Evolutionary conservation across 2,797 vertebrate genomes (phyloP), one percentile per base, ranked within the genome.

Genomic region (Sebastes vulpes): DNA sequence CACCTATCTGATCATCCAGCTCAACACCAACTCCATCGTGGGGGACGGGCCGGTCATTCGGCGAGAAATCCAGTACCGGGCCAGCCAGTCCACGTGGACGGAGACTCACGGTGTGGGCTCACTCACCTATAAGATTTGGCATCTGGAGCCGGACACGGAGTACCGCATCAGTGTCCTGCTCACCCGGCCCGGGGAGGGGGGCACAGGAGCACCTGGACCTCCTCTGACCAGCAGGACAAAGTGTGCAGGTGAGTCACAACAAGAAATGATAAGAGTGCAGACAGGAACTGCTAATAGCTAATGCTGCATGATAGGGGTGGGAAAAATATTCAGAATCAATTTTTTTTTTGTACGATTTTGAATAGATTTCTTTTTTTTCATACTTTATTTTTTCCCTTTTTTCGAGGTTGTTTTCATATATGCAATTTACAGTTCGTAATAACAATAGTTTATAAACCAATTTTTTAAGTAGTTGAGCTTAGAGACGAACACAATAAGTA

Each of bases 61-160:
- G 54, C 96, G 97, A 46, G 98, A 99, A 90, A 98, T 99, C 6
- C 97, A 98, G 89, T 99, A 99, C 93, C 94, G 97, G n/a, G 97
- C 98, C 92, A 97, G 97, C 52, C 97, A 97, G 6, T 97, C 97
- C 32, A 97, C 97, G 0, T 98, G 97, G 98, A 97, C 96, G 0
- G 98, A 99, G 94, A 97, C 98, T 2, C 98, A 99, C 0, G 97
- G 97, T 0, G 98, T 99, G 90, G 97, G 94, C 90, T 97, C 97
- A 29, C 97, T 98, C 67, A 99, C 98, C 48, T 99, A 99, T 77
- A 99, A 99, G 79, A 96, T 99, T 23, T 99, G 98, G 98, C 98
- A 99, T 79, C 93, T 99, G 79, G 98, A 99, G 88, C 98, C 98
- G 0, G 98, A 99, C 94, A 99, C 98, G 0, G 98, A 99, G 91